A percentile compares a stretch with the other conserved stretches of the same genome.
These are phyloP conservation scores for Microchrysa polita DNA, from an alignment of 2,888 invertebrate genomes.

Conservation along the genomic window DNA sequence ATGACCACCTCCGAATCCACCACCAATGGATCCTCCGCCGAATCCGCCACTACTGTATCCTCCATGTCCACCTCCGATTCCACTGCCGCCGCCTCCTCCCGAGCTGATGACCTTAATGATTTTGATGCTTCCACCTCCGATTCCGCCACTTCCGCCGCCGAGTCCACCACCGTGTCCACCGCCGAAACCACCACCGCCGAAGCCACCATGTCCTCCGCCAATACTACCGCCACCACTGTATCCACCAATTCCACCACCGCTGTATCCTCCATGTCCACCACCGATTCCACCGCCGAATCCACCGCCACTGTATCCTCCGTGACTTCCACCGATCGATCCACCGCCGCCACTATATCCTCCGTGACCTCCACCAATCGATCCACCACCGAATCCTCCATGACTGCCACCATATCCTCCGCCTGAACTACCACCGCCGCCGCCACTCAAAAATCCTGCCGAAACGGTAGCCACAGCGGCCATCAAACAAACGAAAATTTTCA, in stretches of 20 bases:
- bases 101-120: slow-evolving; percentile 14
- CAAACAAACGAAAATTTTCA: slow-evolving; percentile 45
- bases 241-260: slow-evolving; percentile 20
- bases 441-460: slow-evolving; percentile 40
- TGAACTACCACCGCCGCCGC: slow-evolving; percentile 55
- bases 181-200: slow-evolving; percentile 7
- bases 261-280: slow-evolving; percentile 24
- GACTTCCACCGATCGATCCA: slow-evolving; percentile 4
- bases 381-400: slow-evolving; percentile 53
- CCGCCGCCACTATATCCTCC: slow-evolving; percentile 44
- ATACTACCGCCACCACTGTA: slow-evolving; percentile 17
- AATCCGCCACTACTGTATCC: slow-evolving; percentile 12
- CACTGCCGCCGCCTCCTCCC: background rate
- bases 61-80: slow-evolving; percentile 4
- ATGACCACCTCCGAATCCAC: slow-evolving; percentile 18
- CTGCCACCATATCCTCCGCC: slow-evolving; percentile 60
- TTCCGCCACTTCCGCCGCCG: slow-evolving; percentile 24
- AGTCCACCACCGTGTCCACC: slow-evolving; percentile 15
- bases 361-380: slow-evolving; percentile 18
- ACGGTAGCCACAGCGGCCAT: slow-evolving; percentile 41
- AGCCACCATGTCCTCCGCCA: slow-evolving; percentile 33
- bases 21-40: slow-evolving; percentile 18
- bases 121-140: slow-evolving; percentile 20
- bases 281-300: slow-evolving; percentile 44
- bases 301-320: slow-evolving; percentile 36